phyloP scores from a whole-genome alignment of 1,140 invertebrate species.

The Calliphora vicina region DNA sequence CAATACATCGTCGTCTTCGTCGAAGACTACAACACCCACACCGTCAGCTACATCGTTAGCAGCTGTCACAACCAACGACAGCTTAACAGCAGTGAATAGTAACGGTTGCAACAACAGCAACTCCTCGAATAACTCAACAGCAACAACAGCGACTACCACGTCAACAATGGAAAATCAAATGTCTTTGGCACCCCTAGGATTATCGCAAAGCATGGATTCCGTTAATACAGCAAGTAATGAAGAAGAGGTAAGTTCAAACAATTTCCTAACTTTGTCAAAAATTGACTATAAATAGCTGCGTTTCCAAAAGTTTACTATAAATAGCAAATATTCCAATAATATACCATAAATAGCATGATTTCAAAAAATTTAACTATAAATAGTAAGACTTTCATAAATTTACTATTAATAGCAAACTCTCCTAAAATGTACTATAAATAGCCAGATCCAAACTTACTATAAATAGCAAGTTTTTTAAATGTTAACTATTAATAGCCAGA shows the following conservation, averaged over 20 bases:
- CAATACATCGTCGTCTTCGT: slow-evolving; percentile 53
- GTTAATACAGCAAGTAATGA: slow-evolving; percentile 90
- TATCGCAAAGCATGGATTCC: slow-evolving; percentile 89
- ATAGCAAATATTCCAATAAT: no score
- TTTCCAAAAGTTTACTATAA: no score
- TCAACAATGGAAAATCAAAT: slow-evolving; percentile 62
- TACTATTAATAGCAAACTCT: no score
- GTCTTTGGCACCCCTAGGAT: slow-evolving; percentile 63
- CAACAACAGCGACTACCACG: slow-evolving; percentile 46
- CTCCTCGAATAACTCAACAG: slow-evolving; percentile 42
- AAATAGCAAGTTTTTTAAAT: no score
- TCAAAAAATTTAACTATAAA: no score
- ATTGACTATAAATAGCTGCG: no score
- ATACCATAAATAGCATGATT: no score
- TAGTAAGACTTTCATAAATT: no score
- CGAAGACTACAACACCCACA: slow-evolving; percentile 58
- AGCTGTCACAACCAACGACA: slow-evolving; percentile 41
- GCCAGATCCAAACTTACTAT: no score
- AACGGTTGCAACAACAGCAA: slow-evolving; percentile 44
- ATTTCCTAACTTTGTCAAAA: no score
- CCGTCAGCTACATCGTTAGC: slow-evolving; percentile 41
- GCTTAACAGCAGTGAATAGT: neutral
- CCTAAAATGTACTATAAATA: no score
- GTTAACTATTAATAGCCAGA: no score
- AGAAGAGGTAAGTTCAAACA: slow-evolving; percentile 84